Base-by-base conservation (phyloP, 30 jellyfish, hydroid and myxozoan genomes). In the Clytia hemisphaerica region DNA sequence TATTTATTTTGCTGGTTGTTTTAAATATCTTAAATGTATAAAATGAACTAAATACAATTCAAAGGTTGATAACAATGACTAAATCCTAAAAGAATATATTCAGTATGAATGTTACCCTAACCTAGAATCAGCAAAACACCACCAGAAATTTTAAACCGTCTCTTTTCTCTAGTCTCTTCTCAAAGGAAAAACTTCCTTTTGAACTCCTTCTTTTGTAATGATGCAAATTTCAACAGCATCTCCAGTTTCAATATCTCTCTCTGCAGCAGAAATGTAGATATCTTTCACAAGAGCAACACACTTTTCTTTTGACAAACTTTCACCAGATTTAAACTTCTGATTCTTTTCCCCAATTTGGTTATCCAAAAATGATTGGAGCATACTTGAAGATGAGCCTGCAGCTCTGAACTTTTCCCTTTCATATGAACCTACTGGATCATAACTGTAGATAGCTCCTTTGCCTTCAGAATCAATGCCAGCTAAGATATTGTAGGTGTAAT, bases 371-470 rank as follows among this genome's bases (percentile, higher is more conserved):
- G 99, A 94, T 69, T 92, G 99, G 42, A 92, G 62, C 95, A 92
- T 82, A 2, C 94, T 65, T 1, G 95, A 75, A 18, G 94, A 84
- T 16, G 99, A 92, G 27, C 99, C 99, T 29, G 67, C 94, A 21
- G 99, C 95, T 36, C 95, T 73, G 79, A 76, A 83, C 19, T 29
- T 61, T 61, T 82, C 99, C 78, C 99, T 70, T 79, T 92, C 99
- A 78, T 82, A 92, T 18, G 99, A 92, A 3, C 99, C 99, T 26
- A 92, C 99, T 0, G 99, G 99, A 73, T 92, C 99, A 83, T 67
- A 92, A 45, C 95, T 83, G 54, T 92, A 92, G 1, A 92, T 70
- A 33, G 94, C 93, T 45, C 99, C 99, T 50, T 92, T 82, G 57
- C 99, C 99, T 57, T 76, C 93, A 64, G 45, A 42, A 61, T 92